phyloP scores from a whole-genome alignment of 2,888 invertebrate genomes.

The Xylota sylvarum region DNA sequence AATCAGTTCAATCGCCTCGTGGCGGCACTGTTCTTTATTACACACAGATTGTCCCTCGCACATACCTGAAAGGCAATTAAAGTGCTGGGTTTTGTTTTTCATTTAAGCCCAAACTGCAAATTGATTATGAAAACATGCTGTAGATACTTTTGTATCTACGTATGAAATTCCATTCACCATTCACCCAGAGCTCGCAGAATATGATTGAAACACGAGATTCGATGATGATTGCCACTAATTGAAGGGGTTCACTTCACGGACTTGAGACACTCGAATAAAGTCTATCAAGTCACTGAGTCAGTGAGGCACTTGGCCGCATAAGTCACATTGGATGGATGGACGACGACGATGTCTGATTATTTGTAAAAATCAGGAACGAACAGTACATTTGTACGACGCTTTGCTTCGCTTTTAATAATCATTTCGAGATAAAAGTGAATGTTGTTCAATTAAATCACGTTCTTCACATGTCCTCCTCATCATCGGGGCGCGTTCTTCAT shows the following conservation, averaged over 20 bases:
- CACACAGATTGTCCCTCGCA: constrained; percentile 15
- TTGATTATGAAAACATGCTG: constrained; percentile 66
- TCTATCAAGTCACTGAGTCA: constrained; percentile 38
- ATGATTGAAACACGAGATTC: constrained; percentile 70
- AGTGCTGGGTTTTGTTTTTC: constrained; percentile 36
- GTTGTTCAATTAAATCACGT: constrained; percentile 70
- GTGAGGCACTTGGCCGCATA: constrained; percentile 62
- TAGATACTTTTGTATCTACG: constrained; percentile 45
- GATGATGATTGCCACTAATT: constrained; percentile 73
- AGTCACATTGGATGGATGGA: constrained; percentile 49
- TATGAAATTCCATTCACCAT: constrained; percentile 34
- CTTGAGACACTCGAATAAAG: constrained; percentile 41
- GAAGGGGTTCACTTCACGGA: constrained; percentile 53
- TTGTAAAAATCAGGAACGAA: constrained; percentile 23
- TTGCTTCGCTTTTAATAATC: constrained; percentile 50
- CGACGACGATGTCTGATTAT: constrained; percentile 8
- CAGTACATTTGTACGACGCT: constrained; percentile 28
- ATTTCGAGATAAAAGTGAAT: constrained; percentile 68
- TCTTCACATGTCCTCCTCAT: constrained; percentile 8
- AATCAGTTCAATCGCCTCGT: constrained; percentile 31
- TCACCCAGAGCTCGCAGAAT: constrained; percentile 17
- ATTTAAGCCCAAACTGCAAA: constrained; percentile 42
- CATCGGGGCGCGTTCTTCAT: not conserved
- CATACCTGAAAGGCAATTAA: constrained; percentile 60
- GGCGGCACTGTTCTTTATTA: constrained; percentile 48